Conservation (phyloP, 2,797 vertebrate genomes). For the Mycteria americana region DNA sequence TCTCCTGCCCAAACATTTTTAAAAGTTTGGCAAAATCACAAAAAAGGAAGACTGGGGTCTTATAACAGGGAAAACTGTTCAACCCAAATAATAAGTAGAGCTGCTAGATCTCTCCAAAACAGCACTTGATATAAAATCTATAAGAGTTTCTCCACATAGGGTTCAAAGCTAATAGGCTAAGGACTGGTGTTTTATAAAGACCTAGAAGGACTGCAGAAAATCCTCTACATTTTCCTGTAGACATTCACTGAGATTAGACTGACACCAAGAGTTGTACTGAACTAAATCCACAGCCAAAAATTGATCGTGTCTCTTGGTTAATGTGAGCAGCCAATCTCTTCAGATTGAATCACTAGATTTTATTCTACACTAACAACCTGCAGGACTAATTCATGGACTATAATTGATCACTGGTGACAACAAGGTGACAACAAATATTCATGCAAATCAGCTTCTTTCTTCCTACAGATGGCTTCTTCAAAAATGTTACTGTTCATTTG, state of each 20-base stretch:
- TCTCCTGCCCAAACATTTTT: neutral
- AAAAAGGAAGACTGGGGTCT: neutral
- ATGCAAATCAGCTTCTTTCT: neutral
- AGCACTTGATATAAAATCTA: neutral
- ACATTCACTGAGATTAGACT: conserved; percentile 57
- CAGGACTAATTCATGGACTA: neutral
- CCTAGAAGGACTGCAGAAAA: neutral
- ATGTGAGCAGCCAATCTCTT: neutral
- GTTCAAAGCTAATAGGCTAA: neutral
- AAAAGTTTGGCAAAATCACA: neutral
- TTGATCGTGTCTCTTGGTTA: neutral
- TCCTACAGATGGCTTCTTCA: neutral
- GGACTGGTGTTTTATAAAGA: neutral
- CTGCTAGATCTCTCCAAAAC: neutral
- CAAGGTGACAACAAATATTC: neutral
- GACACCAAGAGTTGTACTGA: conserved; percentile 62
- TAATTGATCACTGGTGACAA: neutral
- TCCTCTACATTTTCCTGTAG: neutral
- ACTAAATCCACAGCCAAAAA: conserved; percentile 1
- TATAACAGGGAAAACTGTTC: neutral
- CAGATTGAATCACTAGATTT: neutral
- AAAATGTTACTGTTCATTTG: neutral
- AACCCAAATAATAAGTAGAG: neutral
- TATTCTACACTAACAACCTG: neutral
- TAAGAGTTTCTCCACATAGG: neutral